Evolutionary conservation across 2,888 invertebrate species (phyloP).

Genomic region (Eupithecia pulchellata): DNA sequence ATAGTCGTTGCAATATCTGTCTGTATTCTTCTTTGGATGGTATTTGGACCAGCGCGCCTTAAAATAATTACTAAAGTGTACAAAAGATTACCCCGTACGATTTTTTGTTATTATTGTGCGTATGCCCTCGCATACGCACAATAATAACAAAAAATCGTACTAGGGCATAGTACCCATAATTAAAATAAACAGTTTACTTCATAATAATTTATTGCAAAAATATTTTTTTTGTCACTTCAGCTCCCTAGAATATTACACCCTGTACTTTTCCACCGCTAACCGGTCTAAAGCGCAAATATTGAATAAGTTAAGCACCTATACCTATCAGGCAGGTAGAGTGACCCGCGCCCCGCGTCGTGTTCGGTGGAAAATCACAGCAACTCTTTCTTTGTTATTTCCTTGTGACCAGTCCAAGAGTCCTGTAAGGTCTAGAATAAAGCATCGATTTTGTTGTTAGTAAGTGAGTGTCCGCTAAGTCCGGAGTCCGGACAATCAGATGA

Average conservation of each 20-base stretch:
- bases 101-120: too few relatives aligned
- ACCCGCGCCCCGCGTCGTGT: background rate
- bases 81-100: too few relatives aligned
- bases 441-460: too few relatives aligned
- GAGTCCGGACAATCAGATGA: background rate
- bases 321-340: background rate
- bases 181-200: too few relatives aligned
- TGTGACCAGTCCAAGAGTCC: too few relatives aligned
- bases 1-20: background rate
- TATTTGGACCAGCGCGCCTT: background rate
- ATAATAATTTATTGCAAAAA: background rate
- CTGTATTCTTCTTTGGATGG: background rate
- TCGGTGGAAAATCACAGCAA: background rate
- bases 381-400: too few relatives aligned
- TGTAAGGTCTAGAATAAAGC: too few relatives aligned
- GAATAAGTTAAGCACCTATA: background rate
- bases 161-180: too few relatives aligned
- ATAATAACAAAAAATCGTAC: too few relatives aligned
- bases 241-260: background rate
- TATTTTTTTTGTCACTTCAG: background rate
- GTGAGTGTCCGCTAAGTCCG: too few relatives aligned
- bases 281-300: conserved; percentile 1
- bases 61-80: background rate
- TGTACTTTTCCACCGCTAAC: background rate
- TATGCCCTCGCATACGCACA: too few relatives aligned